Evolutionary conservation across 1,140 invertebrate genomes (phyloP).

Genomic region (Cyrtorhinus lividipennis): DNA sequence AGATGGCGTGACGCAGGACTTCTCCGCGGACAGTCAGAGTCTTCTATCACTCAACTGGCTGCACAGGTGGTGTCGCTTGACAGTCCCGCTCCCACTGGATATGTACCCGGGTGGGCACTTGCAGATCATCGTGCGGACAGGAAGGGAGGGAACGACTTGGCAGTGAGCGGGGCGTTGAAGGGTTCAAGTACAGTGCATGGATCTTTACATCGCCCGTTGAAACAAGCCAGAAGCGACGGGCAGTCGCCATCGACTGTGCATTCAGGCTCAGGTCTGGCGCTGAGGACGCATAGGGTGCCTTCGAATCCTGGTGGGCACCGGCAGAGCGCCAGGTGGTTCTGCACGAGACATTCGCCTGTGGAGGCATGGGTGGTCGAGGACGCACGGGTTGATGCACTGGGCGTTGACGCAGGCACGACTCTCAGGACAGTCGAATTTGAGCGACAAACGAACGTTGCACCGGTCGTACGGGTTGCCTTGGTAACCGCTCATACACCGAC

Average conservation of each 20-base stretch:
- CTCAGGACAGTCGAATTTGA: constrained; percentile 74
- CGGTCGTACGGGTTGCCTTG: constrained; percentile 61
- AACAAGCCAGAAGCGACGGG: constrained; percentile 58
- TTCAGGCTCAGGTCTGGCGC: constrained; percentile 50
- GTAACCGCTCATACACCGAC: constrained; percentile 63
- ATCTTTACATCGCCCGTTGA: constrained; percentile 65
- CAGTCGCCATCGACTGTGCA: constrained; percentile 71
- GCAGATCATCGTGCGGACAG: constrained; percentile 76
- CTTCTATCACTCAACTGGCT: constrained; percentile 46
- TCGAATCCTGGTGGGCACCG: constrained; percentile 51
- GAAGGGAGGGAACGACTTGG: constrained; percentile 59
- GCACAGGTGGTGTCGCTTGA: constrained; percentile 47
- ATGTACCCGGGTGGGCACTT: constrained; percentile 76
- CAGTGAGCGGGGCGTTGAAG: constrained; percentile 61
- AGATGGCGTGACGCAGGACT: constrained; percentile 62
- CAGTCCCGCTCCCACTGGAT: constrained; percentile 67
- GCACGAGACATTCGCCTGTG: constrained; percentile 58
- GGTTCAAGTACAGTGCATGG: constrained; percentile 64
- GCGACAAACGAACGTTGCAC: constrained; percentile 64
- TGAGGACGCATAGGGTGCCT: constrained; percentile 64
- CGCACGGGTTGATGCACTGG: constrained; percentile 73
- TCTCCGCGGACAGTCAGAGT: constrained; percentile 59
- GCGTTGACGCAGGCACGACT: constrained; percentile 71
- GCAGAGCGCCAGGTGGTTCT: constrained; percentile 69
- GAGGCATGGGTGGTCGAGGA: constrained; percentile 59